A percentile compares a stretch with the other conserved stretches of the same genome.
Conservation (phyloP, 2,888 invertebrate species). For the Pheosia tremula region DNA sequence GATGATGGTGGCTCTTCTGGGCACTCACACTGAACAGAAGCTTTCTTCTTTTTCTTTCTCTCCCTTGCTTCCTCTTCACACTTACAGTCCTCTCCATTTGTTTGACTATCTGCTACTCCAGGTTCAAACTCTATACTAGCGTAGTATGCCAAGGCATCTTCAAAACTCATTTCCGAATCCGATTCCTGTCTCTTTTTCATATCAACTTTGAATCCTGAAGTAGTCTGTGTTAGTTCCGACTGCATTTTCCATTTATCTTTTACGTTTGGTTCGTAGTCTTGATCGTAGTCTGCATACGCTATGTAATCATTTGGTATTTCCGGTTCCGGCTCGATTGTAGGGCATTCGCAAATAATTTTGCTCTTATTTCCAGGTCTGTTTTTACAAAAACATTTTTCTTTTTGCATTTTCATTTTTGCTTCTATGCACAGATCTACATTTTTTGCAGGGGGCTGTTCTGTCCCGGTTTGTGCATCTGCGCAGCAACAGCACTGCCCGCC, state of each 20-base stretch:
- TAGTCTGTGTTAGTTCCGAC: slow-evolving; percentile 35
- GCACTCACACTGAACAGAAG: background rate
- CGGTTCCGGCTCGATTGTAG: background rate
- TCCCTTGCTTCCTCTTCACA: background rate
- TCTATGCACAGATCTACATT: background rate
- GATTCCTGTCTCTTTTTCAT: slow-evolving; percentile 12
- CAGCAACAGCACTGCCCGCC: background rate
- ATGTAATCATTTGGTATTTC: slow-evolving; percentile 1
- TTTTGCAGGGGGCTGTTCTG: background rate
- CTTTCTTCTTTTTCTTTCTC: slow-evolving; percentile 3
- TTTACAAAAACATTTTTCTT: slow-evolving; percentile 1
- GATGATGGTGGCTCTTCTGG: background rate
- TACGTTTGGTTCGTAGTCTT: background rate
- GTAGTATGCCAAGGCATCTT: slow-evolving; percentile 37
- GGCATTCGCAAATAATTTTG: slow-evolving; percentile 3
- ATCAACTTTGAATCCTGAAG: slow-evolving; percentile 37
- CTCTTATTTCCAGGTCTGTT: background rate
- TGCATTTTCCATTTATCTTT: slow-evolving; percentile 16
- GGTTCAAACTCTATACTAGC: background rate
- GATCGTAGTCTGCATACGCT: slow-evolving; percentile 3
- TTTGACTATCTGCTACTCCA: background rate
- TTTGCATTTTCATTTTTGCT: background rate
- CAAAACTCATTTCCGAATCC: slow-evolving; percentile 31
- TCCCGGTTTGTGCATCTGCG: background rate
- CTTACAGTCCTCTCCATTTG: background rate